Evolutionary conservation across 2,888 invertebrate genomes (phyloP), one percentile per base, ranked within the genome.

Genomic region (Agrenia bidenticulata): DNA sequence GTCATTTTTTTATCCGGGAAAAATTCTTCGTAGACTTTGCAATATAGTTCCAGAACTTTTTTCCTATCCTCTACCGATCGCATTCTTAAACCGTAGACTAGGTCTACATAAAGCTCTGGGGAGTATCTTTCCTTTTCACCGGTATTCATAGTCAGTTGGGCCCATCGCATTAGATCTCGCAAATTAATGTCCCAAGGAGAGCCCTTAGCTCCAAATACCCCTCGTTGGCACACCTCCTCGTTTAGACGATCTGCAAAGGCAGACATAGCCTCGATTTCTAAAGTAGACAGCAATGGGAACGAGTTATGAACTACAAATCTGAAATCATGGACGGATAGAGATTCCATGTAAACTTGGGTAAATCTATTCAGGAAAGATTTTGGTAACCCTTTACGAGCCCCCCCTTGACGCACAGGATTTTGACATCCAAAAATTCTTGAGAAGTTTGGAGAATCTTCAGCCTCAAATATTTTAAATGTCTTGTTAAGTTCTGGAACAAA

Each of bases 141-240:
- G 23, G 61, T 63, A 37, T 76, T 70, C 65, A 21, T 65, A 37
- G 55, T 63, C 17, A 70, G 59, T 61, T 69, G 89, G 78, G 93
- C 93, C 96, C 96, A 98, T 74, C 98, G 86, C 65, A 89, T 87
- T 73, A 99, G 84, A 79, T 99, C 99, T 77, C 99, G 85, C 54
- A 99, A 83, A 82, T 99, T 99, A 82, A 97, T 93, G 81, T 99
- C 98, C 89, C 93, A 98, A 0, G 97, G 97, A 0, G 90, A 87
- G 0, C 97, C 96, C 77, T 83, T 85, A 74, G 87, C 86, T 0
- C 90, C 95, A 85, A 92, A 93, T 1, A 79, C 78, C 64, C 85
- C 84, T 76, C 85, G 79, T 49, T 84, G 82, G 1, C 85, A 83
- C 15, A 89, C 85, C 77, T 88, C 87, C 13, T 83, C 79, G 0